Evolutionary conservation across 2,797 vertebrate species (phyloP).

Genomic region (Sciaenops ocellatus): DNA sequence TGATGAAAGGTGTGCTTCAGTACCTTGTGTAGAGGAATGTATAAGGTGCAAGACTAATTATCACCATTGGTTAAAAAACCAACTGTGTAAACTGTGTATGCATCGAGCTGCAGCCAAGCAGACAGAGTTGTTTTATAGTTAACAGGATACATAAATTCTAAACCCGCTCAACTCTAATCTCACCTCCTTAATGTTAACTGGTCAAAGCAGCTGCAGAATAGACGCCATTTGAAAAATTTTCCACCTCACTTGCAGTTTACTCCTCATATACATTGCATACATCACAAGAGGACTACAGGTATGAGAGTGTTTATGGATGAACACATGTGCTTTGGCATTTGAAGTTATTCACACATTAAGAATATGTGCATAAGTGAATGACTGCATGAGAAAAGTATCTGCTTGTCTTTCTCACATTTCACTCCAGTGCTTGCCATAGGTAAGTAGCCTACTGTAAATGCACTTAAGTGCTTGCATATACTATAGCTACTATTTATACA

Average conservation of each 20-base stretch:
- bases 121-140: slow-evolving; percentile 46
- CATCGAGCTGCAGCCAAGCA: slow-evolving; percentile 36
- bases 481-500: not conserved
- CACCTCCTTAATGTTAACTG: slow-evolving; percentile 45
- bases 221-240: slow-evolving; percentile 29
- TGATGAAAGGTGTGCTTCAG: slow-evolving; percentile 59
- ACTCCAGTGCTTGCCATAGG: not conserved
- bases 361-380: not conserved
- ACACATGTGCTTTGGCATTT: slow-evolving; percentile 11
- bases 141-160: slow-evolving; percentile 67
- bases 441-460: not conserved
- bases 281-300: slow-evolving; percentile 20
- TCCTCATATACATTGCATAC: slow-evolving; percentile 23
- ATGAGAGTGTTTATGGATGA: slow-evolving; percentile 43
- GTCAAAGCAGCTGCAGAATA: slow-evolving; percentile 34
- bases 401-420: not conserved
- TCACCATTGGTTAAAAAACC: slow-evolving; percentile 63
- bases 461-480: not conserved
- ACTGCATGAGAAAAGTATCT: not conserved
- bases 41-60: slow-evolving; percentile 71
- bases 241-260: slow-evolving; percentile 45
- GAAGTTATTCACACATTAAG: not conserved
- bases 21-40: slow-evolving; percentile 57
- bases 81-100: slow-evolving; percentile 59
- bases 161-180: slow-evolving; percentile 56